Conservation (phyloP, 2,113 vertebrate genomes). For the Epinephelus lanceolatus region DNA sequence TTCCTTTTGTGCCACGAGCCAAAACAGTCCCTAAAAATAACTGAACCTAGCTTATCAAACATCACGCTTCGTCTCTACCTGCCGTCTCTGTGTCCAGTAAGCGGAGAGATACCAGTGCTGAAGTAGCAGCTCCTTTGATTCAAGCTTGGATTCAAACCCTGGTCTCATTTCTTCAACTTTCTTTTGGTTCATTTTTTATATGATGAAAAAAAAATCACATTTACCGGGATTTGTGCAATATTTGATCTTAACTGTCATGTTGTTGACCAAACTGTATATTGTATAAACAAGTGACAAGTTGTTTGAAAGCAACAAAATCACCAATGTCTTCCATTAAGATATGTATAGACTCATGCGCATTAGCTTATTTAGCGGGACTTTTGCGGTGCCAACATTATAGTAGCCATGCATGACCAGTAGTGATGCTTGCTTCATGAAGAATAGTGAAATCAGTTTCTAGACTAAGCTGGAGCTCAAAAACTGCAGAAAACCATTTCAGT, state of each 20-base stretch:
- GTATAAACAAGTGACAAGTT: slow-evolving; percentile 99
- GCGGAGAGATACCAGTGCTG: background rate
- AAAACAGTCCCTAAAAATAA: background rate
- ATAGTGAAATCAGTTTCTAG: slow-evolving; percentile 72
- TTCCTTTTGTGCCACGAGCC: slow-evolving; percentile 13
- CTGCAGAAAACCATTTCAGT: background rate
- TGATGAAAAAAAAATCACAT: slow-evolving; percentile 29
- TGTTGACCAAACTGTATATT: slow-evolving; percentile 93
- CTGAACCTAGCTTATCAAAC: background rate
- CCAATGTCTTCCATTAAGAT: slow-evolving; percentile 99
- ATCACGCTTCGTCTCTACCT: background rate
- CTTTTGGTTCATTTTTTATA: background rate
- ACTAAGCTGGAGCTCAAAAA: slow-evolving; percentile 45
- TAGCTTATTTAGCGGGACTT: slow-evolving; percentile 92
- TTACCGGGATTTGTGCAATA: slow-evolving; percentile 94
- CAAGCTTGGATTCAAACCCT: slow-evolving; percentile 41
- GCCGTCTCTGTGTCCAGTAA: background rate
- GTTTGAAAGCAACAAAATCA: slow-evolving; percentile 99
- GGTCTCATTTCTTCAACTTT: slow-evolving; percentile 14
- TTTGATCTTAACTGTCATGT: slow-evolving; percentile 85
- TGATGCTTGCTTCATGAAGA: slow-evolving; percentile 89
- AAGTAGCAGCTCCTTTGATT: background rate
- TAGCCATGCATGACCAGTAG: slow-evolving; percentile 96
- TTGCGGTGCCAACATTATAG: slow-evolving; percentile 91
- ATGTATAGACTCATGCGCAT: slow-evolving; percentile 99